phyloP scores from a whole-genome alignment of 2,797 vertebrate genomes.

The Pteropus rufus region DNA sequence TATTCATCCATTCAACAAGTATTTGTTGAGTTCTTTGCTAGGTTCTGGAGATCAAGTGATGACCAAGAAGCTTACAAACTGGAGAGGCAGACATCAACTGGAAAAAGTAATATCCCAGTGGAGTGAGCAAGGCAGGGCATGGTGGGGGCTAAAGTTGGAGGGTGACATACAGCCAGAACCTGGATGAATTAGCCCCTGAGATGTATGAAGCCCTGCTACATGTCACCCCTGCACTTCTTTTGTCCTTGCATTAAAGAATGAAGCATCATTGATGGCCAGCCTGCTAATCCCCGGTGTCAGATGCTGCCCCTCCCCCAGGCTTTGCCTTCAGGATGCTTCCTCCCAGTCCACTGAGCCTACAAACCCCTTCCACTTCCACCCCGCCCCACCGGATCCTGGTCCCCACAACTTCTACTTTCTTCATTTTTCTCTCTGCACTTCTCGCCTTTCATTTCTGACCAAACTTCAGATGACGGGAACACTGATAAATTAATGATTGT shows the following conservation, averaged over 20 bases:
- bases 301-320: not conserved
- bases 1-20: not conserved
- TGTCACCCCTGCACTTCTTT: not conserved
- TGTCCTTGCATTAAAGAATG: too few species aligned
- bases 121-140: not conserved
- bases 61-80: not conserved
- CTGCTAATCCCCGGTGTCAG: rapidly evolving
- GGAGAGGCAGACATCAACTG: not conserved
- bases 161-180: not conserved
- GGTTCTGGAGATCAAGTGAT: not conserved
- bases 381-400: not conserved
- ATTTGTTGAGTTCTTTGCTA: not conserved
- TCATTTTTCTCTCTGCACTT: conserved; percentile 64
- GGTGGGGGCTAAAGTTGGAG: rapidly evolving
- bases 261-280: too few species aligned
- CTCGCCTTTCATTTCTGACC: conserved; percentile 74
- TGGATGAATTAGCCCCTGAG: not conserved
- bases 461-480: conserved; percentile 76
- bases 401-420: not conserved
- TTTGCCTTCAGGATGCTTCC: not conserved
- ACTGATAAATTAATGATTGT: conserved; percentile 78
- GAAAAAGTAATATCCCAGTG: not conserved
- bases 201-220: not conserved
- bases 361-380: not conserved
- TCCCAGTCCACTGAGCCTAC: not conserved